These are phyloP conservation scores for Caenorhabditis japonica DNA, from an alignment of 2,888 invertebrate genomes.

Conservation along the genomic window DNA sequence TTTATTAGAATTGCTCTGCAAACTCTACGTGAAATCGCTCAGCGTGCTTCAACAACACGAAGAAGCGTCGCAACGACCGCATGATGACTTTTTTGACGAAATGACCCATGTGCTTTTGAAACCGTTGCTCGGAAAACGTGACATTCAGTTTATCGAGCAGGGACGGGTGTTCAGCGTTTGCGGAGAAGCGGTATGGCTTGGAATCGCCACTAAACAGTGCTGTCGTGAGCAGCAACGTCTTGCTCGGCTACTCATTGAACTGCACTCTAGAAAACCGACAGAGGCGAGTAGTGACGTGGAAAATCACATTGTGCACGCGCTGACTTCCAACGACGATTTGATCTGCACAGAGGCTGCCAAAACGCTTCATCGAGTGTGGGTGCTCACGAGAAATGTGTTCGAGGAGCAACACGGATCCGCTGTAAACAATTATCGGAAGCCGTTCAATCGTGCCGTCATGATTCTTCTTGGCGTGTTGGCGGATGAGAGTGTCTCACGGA, in stretches of 20 bases:
- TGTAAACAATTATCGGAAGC: slow-evolving; percentile 67
- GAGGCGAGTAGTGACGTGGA: slow-evolving; percentile 79
- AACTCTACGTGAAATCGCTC: slow-evolving; percentile 64
- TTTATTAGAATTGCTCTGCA: slow-evolving; percentile 69
- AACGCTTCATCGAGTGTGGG: slow-evolving; percentile 74
- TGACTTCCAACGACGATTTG: slow-evolving; percentile 66
- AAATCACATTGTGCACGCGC: slow-evolving; percentile 68
- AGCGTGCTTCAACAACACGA: slow-evolving; percentile 43
- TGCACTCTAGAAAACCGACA: slow-evolving; percentile 84
- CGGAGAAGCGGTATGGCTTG: slow-evolving; percentile 61
- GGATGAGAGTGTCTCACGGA: slow-evolving; percentile 69
- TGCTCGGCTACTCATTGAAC: slow-evolving; percentile 85
- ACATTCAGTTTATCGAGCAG: slow-evolving; percentile 40
- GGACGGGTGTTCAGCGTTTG: slow-evolving; percentile 46
- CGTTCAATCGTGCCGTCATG: slow-evolving; percentile 74
- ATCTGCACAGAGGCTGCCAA: slow-evolving; percentile 67
- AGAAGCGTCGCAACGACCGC: slow-evolving; percentile 34
- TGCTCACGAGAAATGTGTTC: slow-evolving; percentile 61
- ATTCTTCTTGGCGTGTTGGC: slow-evolving; percentile 73
- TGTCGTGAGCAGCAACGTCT: slow-evolving; percentile 58
- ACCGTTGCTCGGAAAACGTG: slow-evolving; percentile 62
- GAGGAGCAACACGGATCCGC: slow-evolving; percentile 54
- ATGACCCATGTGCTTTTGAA: slow-evolving; percentile 70
- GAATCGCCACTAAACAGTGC: slow-evolving; percentile 35
- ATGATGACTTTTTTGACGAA: slow-evolving; percentile 24